Percentiles rank a stretch among this genome's conserved stretches.
phyloP scores from a whole-genome alignment of 1,140 invertebrate species.

The Rhagoletis zephyria region DNA sequence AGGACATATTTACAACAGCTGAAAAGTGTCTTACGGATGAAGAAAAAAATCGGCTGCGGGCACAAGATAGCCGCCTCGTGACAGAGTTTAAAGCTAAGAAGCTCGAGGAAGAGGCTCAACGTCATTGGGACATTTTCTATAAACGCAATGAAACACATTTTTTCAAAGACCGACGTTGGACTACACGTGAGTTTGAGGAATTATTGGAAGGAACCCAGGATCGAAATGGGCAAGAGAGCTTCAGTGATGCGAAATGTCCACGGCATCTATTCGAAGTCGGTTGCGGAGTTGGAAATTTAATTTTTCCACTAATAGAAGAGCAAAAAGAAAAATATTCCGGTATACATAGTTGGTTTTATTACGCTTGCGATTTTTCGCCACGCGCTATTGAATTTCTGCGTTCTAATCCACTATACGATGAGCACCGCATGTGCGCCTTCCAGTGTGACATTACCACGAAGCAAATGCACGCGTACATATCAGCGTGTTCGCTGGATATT shows the following conservation, averaged over 20 bases:
- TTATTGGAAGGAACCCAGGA: slow-evolving; percentile 76
- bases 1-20: slow-evolving; percentile 59
- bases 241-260: neutral
- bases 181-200: slow-evolving; percentile 92
- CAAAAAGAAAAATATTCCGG: slow-evolving; percentile 66
- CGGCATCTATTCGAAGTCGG: slow-evolving; percentile 87
- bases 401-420: slow-evolving; percentile 75
- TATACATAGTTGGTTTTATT: slow-evolving; percentile 80
- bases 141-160: slow-evolving; percentile 92
- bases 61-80: slow-evolving; percentile 83
- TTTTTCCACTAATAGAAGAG: slow-evolving; percentile 92
- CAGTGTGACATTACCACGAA: slow-evolving; percentile 81
- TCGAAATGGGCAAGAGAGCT: slow-evolving; percentile 57
- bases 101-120: slow-evolving; percentile 89
- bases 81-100: slow-evolving; percentile 84
- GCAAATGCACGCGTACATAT: slow-evolving; percentile 77
- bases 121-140: slow-evolving; percentile 99
- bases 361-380: slow-evolving; percentile 95
- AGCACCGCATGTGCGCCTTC: slow-evolving; percentile 82
- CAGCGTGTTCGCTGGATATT: slow-evolving; percentile 81
- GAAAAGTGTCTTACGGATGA: slow-evolving; percentile 75
- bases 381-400: slow-evolving; percentile 91
- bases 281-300: slow-evolving; percentile 97
- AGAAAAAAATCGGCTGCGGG: slow-evolving; percentile 77
- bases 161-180: slow-evolving; percentile 98